Evolutionary conservation across 1,140 invertebrate genomes (phyloP).

Genomic region (Teleogryllus occipitalis): DNA sequence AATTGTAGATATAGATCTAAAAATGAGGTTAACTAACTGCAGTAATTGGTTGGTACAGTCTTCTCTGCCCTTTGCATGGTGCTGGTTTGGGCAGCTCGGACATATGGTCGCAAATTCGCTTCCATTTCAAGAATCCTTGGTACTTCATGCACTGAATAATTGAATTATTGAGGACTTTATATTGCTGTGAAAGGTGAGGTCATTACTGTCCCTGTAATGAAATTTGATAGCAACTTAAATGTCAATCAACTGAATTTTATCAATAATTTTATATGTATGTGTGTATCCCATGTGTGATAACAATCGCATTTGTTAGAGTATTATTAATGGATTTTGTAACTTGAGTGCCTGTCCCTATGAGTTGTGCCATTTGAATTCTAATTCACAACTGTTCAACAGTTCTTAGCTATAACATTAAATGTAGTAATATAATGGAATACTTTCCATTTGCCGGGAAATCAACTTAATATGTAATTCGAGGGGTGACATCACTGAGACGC

Average conservation of each 20-base stretch:
- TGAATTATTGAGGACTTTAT: neutral
- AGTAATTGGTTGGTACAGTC: neutral
- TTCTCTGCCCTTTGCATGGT: too few species aligned
- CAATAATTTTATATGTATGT: constrained; percentile 6
- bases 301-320: neutral
- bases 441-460: neutral
- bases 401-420: neutral
- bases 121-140: neutral
- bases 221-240: neutral
- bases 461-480: neutral
- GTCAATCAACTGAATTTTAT: neutral
- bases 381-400: constrained; percentile 2
- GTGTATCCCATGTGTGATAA: neutral
- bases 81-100: neutral
- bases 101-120: neutral
- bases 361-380: neutral
- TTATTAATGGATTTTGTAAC: neutral
- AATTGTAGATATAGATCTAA: neutral
- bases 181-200: neutral
- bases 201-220: neutral
- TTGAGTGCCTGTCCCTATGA: neutral
- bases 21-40: neutral
- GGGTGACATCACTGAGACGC: neutral
- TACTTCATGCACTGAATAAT: constrained; percentile 1
- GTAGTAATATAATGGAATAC: neutral